phyloP scores from a whole-genome alignment of 2,797 vertebrate genomes.

The Acestrorhynchus altus region DNA sequence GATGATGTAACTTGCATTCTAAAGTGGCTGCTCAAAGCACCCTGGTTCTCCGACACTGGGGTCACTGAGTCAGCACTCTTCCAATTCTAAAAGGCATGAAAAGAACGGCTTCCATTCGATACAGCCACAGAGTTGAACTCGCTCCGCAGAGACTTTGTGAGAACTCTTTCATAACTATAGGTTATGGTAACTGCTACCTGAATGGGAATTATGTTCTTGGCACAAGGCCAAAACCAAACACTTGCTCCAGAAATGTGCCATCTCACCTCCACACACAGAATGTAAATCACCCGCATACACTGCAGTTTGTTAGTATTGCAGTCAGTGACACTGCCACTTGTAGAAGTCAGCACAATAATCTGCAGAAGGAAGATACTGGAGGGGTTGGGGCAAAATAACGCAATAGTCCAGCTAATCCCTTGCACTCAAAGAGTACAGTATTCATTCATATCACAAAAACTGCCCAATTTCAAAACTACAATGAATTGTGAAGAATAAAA shows the following conservation, averaged over 20 bases:
- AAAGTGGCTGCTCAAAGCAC: background rate
- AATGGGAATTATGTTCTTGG: background rate
- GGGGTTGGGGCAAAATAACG: background rate
- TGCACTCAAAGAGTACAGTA: conserved; percentile 6
- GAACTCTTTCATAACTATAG: conserved; percentile 7
- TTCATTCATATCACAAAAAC: background rate
- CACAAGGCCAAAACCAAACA: background rate
- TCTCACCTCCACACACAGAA: conserved; percentile 18
- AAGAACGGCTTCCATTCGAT: background rate
- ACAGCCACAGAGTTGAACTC: background rate
- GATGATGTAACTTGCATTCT: background rate
- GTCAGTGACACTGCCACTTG: background rate
- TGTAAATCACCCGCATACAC: background rate
- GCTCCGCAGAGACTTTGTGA: background rate
- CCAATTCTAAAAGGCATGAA: background rate
- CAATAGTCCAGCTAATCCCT: conserved; percentile 15
- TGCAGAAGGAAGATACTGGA: background rate
- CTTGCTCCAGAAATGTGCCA: background rate
- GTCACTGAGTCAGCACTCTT: background rate
- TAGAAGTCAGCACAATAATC: background rate
- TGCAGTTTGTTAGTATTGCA: background rate
- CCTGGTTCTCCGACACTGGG: background rate
- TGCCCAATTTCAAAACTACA: conserved; percentile 6
- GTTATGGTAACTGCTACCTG: background rate
- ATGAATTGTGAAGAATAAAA: conserved; percentile 24